Conservation (phyloP, 2,888 invertebrate genomes). For the Hydrotaea cyrtoneurina region DNA sequence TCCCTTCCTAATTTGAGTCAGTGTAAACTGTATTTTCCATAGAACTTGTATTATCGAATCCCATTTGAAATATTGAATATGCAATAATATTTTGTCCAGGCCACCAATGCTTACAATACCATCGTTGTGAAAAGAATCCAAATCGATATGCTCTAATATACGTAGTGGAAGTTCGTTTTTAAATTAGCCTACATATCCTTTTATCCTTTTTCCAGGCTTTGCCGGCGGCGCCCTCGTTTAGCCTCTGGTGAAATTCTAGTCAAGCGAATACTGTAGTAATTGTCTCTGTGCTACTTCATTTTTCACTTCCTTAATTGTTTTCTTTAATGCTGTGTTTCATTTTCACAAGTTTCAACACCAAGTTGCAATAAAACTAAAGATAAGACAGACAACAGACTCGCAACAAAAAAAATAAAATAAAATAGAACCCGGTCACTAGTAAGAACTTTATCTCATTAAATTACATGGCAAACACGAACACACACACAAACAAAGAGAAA, state of each 20-base stretch:
- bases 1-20: too few relatives aligned
- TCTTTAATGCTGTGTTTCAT: slow-evolving; percentile 5
- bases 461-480: slow-evolving; percentile 36
- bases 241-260: neutral
- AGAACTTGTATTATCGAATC: too few relatives aligned
- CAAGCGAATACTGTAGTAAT: slow-evolving; percentile 4
- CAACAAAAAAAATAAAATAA: neutral
- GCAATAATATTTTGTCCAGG: too few relatives aligned
- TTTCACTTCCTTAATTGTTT: slow-evolving; percentile 12
- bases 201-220: neutral
- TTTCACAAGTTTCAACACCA: neutral
- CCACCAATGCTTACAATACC: too few relatives aligned
- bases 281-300: neutral
- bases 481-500: neutral
- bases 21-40: too few relatives aligned
- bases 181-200: too few relatives aligned
- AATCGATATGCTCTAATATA: too few relatives aligned
- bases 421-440: slow-evolving; percentile 6
- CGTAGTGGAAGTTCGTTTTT: too few relatives aligned
- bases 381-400: neutral
- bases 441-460: slow-evolving; percentile 51
- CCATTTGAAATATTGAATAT: too few relatives aligned
- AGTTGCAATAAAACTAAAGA: neutral
- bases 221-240: neutral
- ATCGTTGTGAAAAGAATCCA: too few relatives aligned